Percentiles rank a stretch among this genome's conserved stretches.
phyloP scores from a whole-genome alignment of 2,113 vertebrate species.

The Furnarius figulus region DNA sequence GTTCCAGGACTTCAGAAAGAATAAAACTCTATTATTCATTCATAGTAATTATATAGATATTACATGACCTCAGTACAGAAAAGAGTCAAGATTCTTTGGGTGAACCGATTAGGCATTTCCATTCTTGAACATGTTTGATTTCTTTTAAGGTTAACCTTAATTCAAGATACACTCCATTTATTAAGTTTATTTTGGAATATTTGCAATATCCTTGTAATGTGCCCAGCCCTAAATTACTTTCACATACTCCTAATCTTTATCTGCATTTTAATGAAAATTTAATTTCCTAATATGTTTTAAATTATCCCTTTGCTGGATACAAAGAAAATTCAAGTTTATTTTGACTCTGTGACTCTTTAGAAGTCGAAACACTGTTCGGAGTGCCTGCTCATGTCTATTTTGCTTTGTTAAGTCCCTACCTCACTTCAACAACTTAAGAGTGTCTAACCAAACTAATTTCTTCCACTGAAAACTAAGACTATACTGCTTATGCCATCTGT shows the following conservation, averaged over 20 bases:
- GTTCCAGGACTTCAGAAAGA: background rate
- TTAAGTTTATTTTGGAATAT: constrained; percentile 23
- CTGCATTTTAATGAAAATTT: background rate
- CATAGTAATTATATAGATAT: background rate
- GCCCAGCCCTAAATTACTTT: background rate
- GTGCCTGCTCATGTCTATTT: background rate
- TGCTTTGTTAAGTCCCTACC: background rate
- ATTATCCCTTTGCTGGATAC: background rate
- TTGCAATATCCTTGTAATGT: background rate
- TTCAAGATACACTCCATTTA: background rate
- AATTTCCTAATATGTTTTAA: background rate
- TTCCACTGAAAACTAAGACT: background rate
- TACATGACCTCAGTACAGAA: background rate
- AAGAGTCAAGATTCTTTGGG: background rate
- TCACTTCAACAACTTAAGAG: background rate
- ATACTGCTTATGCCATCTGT: background rate
- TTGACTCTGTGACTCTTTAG: background rate
- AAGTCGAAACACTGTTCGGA: background rate
- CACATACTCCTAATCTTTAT: background rate
- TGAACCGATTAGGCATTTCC: background rate
- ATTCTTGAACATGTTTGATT: background rate
- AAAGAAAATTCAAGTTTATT: background rate
- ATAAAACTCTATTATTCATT: constrained; percentile 3
- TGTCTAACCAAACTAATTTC: background rate
- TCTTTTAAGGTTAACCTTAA: constrained; percentile 18